Evolutionary conservation across 2,113 vertebrate genomes (phyloP), one percentile per base, ranked within the genome.

Genomic region (Zapus hudsonius): DNA sequence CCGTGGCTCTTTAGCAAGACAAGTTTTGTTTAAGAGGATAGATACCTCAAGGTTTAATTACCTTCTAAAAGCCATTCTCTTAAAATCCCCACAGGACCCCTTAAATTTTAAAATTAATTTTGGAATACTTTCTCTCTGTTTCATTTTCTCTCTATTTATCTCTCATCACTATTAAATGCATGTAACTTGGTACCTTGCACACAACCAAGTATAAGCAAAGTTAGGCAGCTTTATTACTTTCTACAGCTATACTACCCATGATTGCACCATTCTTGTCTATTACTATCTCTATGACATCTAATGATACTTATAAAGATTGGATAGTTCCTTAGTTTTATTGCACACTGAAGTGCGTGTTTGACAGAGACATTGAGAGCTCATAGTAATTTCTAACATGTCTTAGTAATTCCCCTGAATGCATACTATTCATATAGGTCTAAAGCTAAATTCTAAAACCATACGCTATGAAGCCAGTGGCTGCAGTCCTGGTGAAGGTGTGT

Each of bases 11-110:
- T 72, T 47, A 61, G 1, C 15, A 27, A n/a, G 40, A n/a, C 29
- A 64, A 15, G 16, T 2, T 27, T 23, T 4, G 15, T 52, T 79
- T 20, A 70, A 4, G 3, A 23, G 25, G 0, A 13, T 61, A 19
- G n/a, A 29, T 4, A 33, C 40, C 19, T 33, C 33, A 25, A 0
- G 13, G 19, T 0, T 19, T 19, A 31, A 25, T 6, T 5, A 12
- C 38, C 38, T n/a, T 22, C 47, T 61, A 29, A 78, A 61, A 33
- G 7, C 13, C 13, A 10, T 13, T 36, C 16, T 79, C 10, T 52
- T 72, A 38, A 31, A 31, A 52, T 1, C 7, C 9, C 9, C 63
- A 79, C 6, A 47, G 8, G 47, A 15, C 7, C 10, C 40, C 40
- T 69, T 31, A 44, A 61, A 23, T 36, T 66, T 19, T 57, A 42